Base-by-base conservation (phyloP, 2,113 vertebrate species). In the Apteryx owenii region DNA sequence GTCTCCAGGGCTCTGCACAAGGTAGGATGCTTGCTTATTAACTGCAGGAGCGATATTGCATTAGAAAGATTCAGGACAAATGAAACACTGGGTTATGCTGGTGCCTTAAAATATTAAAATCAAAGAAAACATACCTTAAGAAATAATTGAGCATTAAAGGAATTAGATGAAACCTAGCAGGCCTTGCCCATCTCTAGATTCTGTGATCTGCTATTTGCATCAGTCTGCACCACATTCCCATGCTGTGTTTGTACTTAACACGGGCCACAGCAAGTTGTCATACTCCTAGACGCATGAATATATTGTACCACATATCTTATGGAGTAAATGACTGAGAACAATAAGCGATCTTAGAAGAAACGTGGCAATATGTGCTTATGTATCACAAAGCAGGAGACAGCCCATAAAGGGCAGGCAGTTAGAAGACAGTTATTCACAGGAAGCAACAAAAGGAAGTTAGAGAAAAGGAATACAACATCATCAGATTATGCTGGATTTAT, bases 401-500 rank as follows among this genome's bases (percentile, higher is more conserved):
- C 42, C 81, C 82, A 88, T 90, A 95, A 95, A 94, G 90, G 84
- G 93, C 92, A 96, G 68, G 86, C 40, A 0, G 95, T 64, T 1
- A 68, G 42, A 93, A 91, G 85, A 91, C 16, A 10, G 76, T 93
- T 90, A 93, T 64, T 93, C 93, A 95, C 68, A 95, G 81, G 81
- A 96, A 88, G 90, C 71, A 62, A 88, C 40, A 93, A 89, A 93
- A 86, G 31, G 9, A 92, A 93, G 66, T 88, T n/a, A 89, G 23
- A 89, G 85, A 85, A 94, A 93, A 93, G 25, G 85, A 95, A 93
- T 62, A 94, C 44, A 89, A 77, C 48, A 76, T 78, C 84, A 97
- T 89, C 68, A 89, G 81, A 96, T 97, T 95, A 87, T 81, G 66
- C 58, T 84, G 79, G 64, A 94, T 97, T 95, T 97, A 92, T 95